Evolutionary conservation across 1,140 invertebrate genomes (phyloP).

Genomic region (Drosophila sulfurigaster): DNA sequence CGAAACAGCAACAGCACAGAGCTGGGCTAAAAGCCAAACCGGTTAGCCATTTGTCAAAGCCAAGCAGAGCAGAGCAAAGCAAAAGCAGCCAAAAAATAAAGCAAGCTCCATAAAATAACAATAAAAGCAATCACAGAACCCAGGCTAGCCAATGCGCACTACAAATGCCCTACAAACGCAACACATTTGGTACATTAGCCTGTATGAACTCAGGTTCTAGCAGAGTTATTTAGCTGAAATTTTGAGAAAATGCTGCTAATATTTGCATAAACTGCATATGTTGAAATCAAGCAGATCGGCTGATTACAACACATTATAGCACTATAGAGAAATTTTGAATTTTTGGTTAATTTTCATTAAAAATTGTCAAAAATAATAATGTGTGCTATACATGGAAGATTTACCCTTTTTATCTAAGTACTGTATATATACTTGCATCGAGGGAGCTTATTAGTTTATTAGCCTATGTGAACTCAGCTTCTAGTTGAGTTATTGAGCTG

Average conservation of each 20-base stretch:
- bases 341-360: too few species aligned
- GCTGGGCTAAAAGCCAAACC: slow-evolving; percentile 71
- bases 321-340: too few species aligned
- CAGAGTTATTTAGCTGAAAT: neutral
- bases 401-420: neutral
- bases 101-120: slow-evolving; percentile 67
- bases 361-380: too few species aligned
- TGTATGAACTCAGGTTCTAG: neutral
- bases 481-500: too few species aligned
- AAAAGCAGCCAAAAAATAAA: slow-evolving; percentile 45
- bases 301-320: neutral
- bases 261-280: neutral
- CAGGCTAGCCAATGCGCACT: neutral
- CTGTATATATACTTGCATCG: too few species aligned
- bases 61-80: slow-evolving; percentile 58
- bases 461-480: too few species aligned
- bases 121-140: slow-evolving; percentile 39
- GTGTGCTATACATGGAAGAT: neutral
- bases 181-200: neutral
- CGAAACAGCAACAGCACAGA: slow-evolving; percentile 41
- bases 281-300: neutral
- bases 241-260: neutral
- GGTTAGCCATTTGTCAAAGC: slow-evolving; percentile 79
- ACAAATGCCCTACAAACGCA: slow-evolving; percentile 11
- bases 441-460: too few species aligned